Conservation (phyloP, 2,888 invertebrate species). For the Caenorhabditis imperialis region DNA sequence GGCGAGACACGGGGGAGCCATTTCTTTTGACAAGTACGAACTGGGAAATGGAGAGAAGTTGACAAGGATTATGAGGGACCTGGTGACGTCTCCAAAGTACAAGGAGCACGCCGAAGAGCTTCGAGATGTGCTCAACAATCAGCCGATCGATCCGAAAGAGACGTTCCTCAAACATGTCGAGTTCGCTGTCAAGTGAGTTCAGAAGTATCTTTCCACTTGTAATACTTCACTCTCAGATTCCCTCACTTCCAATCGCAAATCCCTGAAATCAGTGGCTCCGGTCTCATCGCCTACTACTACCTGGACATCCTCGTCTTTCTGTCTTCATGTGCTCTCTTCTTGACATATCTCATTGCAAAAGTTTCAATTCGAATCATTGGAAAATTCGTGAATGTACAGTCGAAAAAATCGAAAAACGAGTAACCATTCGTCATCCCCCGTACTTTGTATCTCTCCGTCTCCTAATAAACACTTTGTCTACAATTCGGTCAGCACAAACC, state of each 20-base stretch:
- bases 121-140: constrained; percentile 20
- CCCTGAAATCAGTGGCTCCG: constrained; percentile 14
- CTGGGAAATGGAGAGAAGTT: constrained; percentile 26
- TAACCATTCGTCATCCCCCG: too few species aligned
- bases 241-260: constrained; percentile 11
- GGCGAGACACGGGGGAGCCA: constrained; percentile 48
- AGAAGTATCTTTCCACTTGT: too few species aligned
- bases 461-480: too few species aligned
- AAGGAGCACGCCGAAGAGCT: too few species aligned
- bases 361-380: too few species aligned
- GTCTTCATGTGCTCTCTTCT: too few species aligned
- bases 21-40: constrained; percentile 39
- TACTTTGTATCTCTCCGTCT: too few species aligned
- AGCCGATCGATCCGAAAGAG: constrained; percentile 32
- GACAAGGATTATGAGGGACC: constrained; percentile 8
- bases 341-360: too few species aligned
- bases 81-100: constrained; percentile 25
- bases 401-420: too few species aligned
- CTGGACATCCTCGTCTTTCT: constrained; percentile 32
- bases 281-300: constrained; percentile 20
- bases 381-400: too few species aligned
- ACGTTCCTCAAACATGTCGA: constrained; percentile 36
- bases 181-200: constrained; percentile 29
- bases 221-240: too few species aligned
- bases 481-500: too few species aligned